These are phyloP conservation scores for Gonatopus flavifemur DNA, from an alignment of 1,140 invertebrate genomes.

Conservation along the genomic window DNA sequence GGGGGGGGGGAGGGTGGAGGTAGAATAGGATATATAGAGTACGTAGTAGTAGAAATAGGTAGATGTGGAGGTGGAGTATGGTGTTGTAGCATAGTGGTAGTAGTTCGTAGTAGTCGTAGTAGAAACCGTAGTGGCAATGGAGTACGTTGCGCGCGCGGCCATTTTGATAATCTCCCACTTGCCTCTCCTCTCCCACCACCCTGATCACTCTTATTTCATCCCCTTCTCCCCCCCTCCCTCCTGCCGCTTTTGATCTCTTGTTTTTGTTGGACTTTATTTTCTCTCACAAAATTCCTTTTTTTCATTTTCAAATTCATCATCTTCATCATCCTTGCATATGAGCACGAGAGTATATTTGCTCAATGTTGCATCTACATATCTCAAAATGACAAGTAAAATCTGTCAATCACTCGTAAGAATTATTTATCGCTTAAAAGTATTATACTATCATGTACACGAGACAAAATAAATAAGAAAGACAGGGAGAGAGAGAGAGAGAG, in stretches of 20 bases:
- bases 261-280: too few relatives aligned
- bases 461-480: too few relatives aligned
- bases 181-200: slow-evolving; percentile 12
- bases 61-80: background rate
- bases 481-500: background rate
- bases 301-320: too few relatives aligned
- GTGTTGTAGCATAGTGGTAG: background rate
- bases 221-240: slow-evolving; percentile 20
- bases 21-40: background rate
- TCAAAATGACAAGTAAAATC: too few relatives aligned
- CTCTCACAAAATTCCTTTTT: too few relatives aligned
- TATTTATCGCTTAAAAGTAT: too few relatives aligned
- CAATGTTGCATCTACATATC: too few relatives aligned
- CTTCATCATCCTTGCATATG: too few relatives aligned
- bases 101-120: background rate
- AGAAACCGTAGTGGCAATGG: slow-evolving; percentile 7
- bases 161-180: slow-evolving; percentile 56
- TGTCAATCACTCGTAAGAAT: too few relatives aligned
- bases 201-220: slow-evolving; percentile 24
- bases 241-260: slow-evolving; percentile 7
- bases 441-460: too few relatives aligned
- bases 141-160: slow-evolving; percentile 44
- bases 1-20: background rate
- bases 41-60: background rate
- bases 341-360: too few relatives aligned